Percentiles rank a stretch among this genome's conserved stretches.
Conservation (phyloP, 2,797 vertebrate species). For the Oophaga sylvatica region DNA sequence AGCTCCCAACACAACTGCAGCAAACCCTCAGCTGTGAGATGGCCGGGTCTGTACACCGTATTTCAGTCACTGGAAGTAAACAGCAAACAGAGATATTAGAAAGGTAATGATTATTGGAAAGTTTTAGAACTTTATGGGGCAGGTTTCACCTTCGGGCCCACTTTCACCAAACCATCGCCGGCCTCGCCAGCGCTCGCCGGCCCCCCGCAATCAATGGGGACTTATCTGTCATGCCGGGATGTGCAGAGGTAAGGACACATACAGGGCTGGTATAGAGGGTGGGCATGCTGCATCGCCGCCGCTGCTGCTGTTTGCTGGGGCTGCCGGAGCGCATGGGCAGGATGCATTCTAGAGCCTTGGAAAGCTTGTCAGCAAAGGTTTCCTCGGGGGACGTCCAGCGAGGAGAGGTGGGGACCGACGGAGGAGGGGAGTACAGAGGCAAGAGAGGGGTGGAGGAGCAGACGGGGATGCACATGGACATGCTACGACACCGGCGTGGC, state of each 20-base stretch:
- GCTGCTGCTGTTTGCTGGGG: constrained; percentile 84
- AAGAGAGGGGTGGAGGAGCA: constrained; percentile 78
- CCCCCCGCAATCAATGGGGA: constrained; percentile 81
- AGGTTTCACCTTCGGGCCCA: too few relatives aligned
- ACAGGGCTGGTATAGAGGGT: constrained; percentile 95
- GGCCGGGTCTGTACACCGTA: too few relatives aligned
- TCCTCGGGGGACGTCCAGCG: constrained; percentile 84
- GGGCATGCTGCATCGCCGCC: constrained; percentile 95
- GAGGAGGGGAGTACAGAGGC: constrained; percentile 80
- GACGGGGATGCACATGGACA: constrained; percentile 93
- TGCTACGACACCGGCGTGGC: constrained; percentile 93
- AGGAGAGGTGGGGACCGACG: constrained; percentile 79
- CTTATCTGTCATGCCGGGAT: constrained; percentile 74
- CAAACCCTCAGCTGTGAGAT: neutral
- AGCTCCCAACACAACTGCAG: neutral
- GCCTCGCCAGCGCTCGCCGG: constrained; percentile 47
- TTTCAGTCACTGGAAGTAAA: neutral
- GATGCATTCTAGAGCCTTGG: constrained; percentile 94
- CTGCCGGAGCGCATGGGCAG: constrained; percentile 89
- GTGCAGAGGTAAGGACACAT: constrained; percentile 78
- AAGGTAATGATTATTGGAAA: too few relatives aligned
- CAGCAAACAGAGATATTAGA: too few relatives aligned
- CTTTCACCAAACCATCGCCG: neutral
- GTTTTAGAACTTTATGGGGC: too few relatives aligned
- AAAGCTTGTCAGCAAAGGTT: constrained; percentile 93